Percentiles rank a stretch among this genome's conserved stretches.
These are phyloP conservation scores for Agrotis ipsilon DNA, from an alignment of 2,888 invertebrate genomes.

Conservation along the genomic window DNA sequence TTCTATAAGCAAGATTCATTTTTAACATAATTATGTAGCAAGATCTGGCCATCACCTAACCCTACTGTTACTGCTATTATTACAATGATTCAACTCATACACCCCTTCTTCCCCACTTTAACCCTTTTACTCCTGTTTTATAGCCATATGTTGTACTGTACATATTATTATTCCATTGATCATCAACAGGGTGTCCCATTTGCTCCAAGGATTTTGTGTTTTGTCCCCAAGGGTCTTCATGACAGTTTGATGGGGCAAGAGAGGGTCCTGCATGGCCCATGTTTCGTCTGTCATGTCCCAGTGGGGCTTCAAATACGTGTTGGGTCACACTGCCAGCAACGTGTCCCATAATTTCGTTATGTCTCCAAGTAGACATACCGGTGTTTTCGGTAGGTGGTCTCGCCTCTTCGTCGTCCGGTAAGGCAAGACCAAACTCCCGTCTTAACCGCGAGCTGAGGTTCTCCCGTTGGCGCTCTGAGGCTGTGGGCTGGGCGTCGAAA, in stretches of 20 bases:
- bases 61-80: conserved; percentile 13
- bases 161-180: conserved; percentile 54
- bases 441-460: conserved; percentile 96
- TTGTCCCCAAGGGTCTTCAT: conserved; percentile 46
- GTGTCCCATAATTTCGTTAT: conserved; percentile 36
- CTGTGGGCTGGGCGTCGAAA: conserved; percentile 96
- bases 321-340: conserved; percentile 25
- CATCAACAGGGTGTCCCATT: conserved; percentile 48
- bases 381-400: conserved; percentile 86
- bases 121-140: conserved; percentile 47
- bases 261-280: conserved; percentile 4
- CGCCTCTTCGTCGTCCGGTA: conserved; percentile 93
- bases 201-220: conserved; percentile 39
- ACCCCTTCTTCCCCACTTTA: conserved; percentile 59
- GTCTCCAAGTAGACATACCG: conserved; percentile 67
- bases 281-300: conserved; percentile 14
- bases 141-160: conserved; percentile 48
- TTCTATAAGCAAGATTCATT: conserved; percentile 9
- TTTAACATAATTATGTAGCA: conserved; percentile 2
- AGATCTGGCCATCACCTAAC: conserved; percentile 24
- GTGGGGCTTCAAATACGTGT: conserved; percentile 7
- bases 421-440: conserved; percentile 94
- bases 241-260: conserved; percentile 30
- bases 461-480: conserved; percentile 96
- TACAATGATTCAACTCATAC: conserved; percentile 36